A percentile compares a stretch with the other conserved stretches of the same genome.
Conservation (phyloP, 2,113 vertebrate genomes). For the Zosterops hypoxanthus region DNA sequence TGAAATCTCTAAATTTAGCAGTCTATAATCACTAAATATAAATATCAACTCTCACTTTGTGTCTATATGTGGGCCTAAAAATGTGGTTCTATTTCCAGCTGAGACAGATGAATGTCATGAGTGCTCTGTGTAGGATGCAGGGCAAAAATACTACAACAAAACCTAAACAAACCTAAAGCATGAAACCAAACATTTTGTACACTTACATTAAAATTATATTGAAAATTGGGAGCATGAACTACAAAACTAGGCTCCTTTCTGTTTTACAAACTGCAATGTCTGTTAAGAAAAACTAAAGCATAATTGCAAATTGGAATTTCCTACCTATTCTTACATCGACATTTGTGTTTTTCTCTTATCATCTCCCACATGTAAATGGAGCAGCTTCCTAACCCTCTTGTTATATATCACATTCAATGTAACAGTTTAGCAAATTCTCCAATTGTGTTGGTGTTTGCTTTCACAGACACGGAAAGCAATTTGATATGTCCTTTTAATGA, state of each 20-base stretch:
- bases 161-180: conserved; percentile 19
- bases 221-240: conserved; percentile 36
- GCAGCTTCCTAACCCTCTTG: not conserved
- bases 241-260: conserved; percentile 33
- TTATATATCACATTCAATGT: not conserved
- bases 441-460: not conserved
- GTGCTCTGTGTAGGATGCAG: not conserved
- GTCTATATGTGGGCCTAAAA: not conserved
- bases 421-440: conserved; percentile 10
- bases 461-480: conserved; percentile 16
- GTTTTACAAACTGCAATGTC: not conserved
- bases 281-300: conserved; percentile 16
- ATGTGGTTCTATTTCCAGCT: not conserved
- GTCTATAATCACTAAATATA: not conserved
- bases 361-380: not conserved
- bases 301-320: conserved; percentile 45
- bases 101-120: not conserved
- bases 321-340: conserved; percentile 30
- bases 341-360: conserved; percentile 38
- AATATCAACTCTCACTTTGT: not conserved
- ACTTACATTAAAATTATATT: conserved; percentile 2
- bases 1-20: not conserved
- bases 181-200: not conserved
- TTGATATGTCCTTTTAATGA: conserved; percentile 35
- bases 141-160: not conserved